These are phyloP conservation scores for Platygyra sinensis DNA, from an alignment of 64 coral and sea anemone genomes.

Conservation along the genomic window DNA sequence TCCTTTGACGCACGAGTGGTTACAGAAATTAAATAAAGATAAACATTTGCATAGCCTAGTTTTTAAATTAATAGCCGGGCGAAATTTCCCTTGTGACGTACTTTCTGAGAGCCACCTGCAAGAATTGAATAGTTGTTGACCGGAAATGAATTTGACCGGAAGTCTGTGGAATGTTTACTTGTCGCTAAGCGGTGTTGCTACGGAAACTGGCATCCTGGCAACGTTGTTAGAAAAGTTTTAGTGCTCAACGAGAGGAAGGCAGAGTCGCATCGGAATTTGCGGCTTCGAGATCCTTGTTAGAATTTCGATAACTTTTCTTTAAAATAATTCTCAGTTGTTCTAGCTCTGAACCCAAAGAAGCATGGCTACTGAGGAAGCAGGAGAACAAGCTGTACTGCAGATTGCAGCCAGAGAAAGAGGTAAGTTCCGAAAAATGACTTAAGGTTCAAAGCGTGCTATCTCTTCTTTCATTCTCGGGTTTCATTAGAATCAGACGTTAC, in stretches of 20 bases:
- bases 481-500: not conserved
- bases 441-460: not conserved
- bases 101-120: too few relatives aligned
- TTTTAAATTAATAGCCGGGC: too few relatives aligned
- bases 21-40: too few relatives aligned
- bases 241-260: not conserved
- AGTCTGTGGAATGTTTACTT: conserved; percentile 8
- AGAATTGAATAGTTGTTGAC: not conserved
- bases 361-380: conserved; percentile 45
- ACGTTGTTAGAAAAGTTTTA: conserved; percentile 15
- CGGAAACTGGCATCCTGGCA: conserved; percentile 5
- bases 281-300: not conserved
- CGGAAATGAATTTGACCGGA: conserved; percentile 16
- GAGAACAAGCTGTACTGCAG: conserved; percentile 26
- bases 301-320: not conserved
- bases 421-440: conserved; percentile 11
- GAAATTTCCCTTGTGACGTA: not conserved
- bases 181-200: conserved; percentile 20
- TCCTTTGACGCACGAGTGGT: too few relatives aligned
- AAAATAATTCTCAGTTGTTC: not conserved
- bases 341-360: not conserved
- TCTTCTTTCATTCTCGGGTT: not conserved
- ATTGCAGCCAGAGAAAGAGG: conserved; percentile 95
- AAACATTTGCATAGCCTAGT: too few relatives aligned
- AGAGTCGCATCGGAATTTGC: conserved; percentile 46